Percentiles rank a stretch among this genome's conserved stretches.
phyloP scores from a whole-genome alignment of 2,113 vertebrate genomes.

The Casuarius casuarius region DNA sequence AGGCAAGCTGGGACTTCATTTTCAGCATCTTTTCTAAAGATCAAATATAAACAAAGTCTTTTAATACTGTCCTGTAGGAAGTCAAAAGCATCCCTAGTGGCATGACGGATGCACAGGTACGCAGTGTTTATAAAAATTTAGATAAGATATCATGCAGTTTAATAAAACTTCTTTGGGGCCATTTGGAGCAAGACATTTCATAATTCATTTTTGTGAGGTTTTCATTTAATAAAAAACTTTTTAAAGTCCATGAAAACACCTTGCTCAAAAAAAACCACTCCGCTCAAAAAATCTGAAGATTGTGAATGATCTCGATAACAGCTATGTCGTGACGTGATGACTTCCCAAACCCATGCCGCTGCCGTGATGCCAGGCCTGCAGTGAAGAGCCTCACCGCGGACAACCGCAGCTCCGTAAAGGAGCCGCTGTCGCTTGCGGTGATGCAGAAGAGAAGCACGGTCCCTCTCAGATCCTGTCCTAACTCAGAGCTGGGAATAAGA shows the following conservation, averaged over 20 bases:
- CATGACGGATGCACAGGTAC: conserved; percentile 6
- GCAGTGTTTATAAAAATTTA: conserved; percentile 15
- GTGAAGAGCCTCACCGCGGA: neutral
- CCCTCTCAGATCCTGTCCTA: neutral
- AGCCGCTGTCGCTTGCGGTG: neutral
- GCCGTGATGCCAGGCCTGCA: neutral
- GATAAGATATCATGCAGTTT: conserved; percentile 35
- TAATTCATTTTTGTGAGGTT: conserved; percentile 24
- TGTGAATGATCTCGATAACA: neutral
- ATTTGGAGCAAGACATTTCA: conserved; percentile 25
- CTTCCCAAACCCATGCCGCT: neutral
- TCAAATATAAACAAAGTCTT: conserved; percentile 37
- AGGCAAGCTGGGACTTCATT: neutral
- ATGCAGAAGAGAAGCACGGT: neutral
- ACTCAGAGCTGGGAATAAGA: neutral
- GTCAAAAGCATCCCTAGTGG: neutral
- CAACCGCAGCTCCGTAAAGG: neutral
- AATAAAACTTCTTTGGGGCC: conserved; percentile 41
- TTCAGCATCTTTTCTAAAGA: conserved; percentile 60
- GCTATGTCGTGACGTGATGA: fast-evolving
- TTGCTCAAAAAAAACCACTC: neutral
- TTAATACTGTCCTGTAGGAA: neutral
- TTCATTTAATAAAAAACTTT: conserved; percentile 26
- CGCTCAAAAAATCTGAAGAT: neutral
- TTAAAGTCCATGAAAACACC: conserved; percentile 6